A percentile compares a stretch with the other conserved stretches of the same genome.
Evolutionary conservation across 2,113 vertebrate species (phyloP).

Genomic region (Furnarius figulus): DNA sequence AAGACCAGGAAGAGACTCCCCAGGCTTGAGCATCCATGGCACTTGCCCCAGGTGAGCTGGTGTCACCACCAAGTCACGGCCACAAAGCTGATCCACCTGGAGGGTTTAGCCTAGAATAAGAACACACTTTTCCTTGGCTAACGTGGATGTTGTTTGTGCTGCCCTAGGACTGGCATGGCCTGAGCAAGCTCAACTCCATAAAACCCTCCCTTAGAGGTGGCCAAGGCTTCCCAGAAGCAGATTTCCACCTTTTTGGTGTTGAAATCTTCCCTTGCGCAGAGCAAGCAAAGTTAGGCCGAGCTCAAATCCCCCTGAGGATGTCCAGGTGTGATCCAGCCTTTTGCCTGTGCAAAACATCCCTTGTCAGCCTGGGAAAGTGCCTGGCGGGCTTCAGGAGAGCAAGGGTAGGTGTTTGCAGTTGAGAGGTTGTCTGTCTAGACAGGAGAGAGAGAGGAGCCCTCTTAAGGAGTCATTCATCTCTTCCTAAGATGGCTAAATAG

Average conservation of each 20-base stretch:
- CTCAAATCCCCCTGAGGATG: neutral
- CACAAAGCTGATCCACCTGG: neutral
- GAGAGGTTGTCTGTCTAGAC: conserved; percentile 41
- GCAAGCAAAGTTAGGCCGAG: neutral
- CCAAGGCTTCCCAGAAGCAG: neutral
- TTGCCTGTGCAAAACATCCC: neutral
- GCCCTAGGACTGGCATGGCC: neutral
- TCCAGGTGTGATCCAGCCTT: neutral
- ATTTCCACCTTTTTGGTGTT: neutral
- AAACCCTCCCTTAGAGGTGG: neutral
- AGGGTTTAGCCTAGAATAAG: neutral
- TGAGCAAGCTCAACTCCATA: neutral
- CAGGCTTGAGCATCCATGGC: accelerated
- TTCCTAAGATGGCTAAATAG: conserved; percentile 51
- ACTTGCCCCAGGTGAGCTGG: neutral
- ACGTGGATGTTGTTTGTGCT: neutral
- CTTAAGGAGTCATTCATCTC: conserved; percentile 45
- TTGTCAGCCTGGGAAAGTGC: neutral
- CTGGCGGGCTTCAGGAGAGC: neutral
- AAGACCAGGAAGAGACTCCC: neutral
- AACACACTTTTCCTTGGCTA: neutral
- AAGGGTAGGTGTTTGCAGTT: conserved; percentile 1
- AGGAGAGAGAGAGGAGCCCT: conserved; percentile 19
- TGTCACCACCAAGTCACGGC: neutral
- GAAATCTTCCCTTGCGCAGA: neutral